phyloP scores from a whole-genome alignment of 2,797 vertebrate genomes.

The Tiaroga cobitis region DNA sequence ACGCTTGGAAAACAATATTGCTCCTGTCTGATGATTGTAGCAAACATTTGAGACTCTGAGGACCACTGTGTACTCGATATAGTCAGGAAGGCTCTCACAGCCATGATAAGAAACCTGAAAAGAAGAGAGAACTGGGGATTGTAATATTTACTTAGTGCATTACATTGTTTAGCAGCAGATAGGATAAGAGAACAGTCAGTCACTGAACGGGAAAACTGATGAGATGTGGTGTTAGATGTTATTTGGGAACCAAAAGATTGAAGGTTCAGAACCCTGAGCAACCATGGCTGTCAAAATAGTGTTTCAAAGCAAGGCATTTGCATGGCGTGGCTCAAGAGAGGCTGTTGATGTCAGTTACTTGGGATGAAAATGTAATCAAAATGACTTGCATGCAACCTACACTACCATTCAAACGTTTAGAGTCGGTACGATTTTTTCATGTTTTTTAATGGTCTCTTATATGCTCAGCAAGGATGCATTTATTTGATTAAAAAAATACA shows the following conservation, averaged over 20 bases:
- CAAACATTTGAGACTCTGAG: constrained; percentile 12
- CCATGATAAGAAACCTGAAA: constrained; percentile 5
- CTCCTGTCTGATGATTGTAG: constrained; percentile 3
- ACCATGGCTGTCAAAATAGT: neutral
- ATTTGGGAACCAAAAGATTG: neutral
- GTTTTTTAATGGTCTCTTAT: too few relatives aligned
- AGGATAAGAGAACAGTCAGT: neutral
- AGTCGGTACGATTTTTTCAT: too few relatives aligned
- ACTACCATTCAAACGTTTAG: neutral
- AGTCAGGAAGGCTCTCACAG: neutral
- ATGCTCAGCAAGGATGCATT: too few relatives aligned
- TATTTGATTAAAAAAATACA: too few relatives aligned
- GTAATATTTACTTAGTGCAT: constrained; percentile 11
- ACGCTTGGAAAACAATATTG: constrained; percentile 19
- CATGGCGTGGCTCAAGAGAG: neutral
- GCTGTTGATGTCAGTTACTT: neutral
- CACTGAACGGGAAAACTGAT: neutral
- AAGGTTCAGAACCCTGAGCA: neutral
- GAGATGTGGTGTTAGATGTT: neutral
- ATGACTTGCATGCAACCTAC: neutral
- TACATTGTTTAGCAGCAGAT: neutral
- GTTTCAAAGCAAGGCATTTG: neutral
- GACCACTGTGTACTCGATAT: constrained; percentile 8
- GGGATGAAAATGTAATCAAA: neutral
- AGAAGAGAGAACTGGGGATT: neutral